A percentile compares a stretch with the other conserved stretches of the same genome.
These are phyloP conservation scores for Rambutsinella grinnellia DNA, from an alignment of 2,888 invertebrate genomes.

Conservation along the genomic window DNA sequence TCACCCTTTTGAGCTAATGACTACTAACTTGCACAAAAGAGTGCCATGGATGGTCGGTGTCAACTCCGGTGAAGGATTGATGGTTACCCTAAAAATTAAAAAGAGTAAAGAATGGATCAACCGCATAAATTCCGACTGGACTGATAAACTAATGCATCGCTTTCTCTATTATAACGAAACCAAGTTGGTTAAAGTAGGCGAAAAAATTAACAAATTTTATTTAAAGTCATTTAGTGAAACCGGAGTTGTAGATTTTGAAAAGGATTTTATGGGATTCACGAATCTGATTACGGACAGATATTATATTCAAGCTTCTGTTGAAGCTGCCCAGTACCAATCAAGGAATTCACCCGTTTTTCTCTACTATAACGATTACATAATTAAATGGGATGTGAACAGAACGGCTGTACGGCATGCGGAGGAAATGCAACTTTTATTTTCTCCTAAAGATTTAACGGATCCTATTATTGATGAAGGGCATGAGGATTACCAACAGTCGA, in stretches of 20 bases:
- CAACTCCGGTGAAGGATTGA: slow-evolving; percentile 16
- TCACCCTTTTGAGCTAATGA: slow-evolving; percentile 22
- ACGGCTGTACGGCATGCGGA: slow-evolving; percentile 25
- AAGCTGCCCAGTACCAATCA: slow-evolving; percentile 21
- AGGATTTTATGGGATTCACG: slow-evolving; percentile 24
- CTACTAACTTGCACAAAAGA: neutral
- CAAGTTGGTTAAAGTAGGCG: neutral
- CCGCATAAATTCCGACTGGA: slow-evolving; percentile 28
- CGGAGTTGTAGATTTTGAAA: slow-evolving; percentile 14
- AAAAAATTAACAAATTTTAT: slow-evolving; percentile 12
- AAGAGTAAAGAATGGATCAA: slow-evolving; percentile 12
- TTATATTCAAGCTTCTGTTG: slow-evolving; percentile 28
- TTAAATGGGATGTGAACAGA: neutral
- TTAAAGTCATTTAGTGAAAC: slow-evolving; percentile 1
- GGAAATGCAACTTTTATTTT: slow-evolving; percentile 27
- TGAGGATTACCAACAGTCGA: slow-evolving; percentile 35
- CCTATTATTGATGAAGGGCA: slow-evolving; percentile 35
- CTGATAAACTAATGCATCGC: neutral
- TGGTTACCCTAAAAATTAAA: neutral
- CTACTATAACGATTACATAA: slow-evolving; percentile 35
- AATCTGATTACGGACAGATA: slow-evolving; percentile 24
- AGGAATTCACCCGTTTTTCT: slow-evolving; percentile 14
- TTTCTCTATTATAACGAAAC: slow-evolving; percentile 20
- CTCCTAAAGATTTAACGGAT: slow-evolving; percentile 16
- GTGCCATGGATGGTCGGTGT: slow-evolving; percentile 34